A percentile compares a stretch with the other conserved stretches of the same genome.
Conservation (phyloP, 2,797 vertebrate species). For the Lophura swinhoii region DNA sequence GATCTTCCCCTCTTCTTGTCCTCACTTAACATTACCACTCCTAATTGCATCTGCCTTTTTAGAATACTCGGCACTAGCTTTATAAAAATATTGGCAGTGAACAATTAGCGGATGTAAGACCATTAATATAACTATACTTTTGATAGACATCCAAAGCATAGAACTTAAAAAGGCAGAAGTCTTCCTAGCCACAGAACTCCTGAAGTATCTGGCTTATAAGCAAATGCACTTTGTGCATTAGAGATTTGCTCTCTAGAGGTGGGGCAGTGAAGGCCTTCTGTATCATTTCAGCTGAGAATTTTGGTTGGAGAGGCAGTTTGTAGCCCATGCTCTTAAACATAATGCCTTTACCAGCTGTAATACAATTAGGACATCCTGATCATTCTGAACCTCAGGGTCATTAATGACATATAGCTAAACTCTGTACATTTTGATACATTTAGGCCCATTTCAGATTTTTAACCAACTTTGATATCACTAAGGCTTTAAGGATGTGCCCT, state of each 20-base stretch:
- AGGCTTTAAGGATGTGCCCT: neutral
- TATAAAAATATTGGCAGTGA: neutral
- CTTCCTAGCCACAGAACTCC: neutral
- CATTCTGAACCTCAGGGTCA: neutral
- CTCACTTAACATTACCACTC: neutral
- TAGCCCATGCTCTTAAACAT: neutral
- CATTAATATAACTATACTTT: neutral
- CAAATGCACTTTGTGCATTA: neutral
- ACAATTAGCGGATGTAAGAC: neutral
- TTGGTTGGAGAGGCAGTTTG: neutral
- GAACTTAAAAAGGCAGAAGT: neutral
- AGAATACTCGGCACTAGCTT: neutral
- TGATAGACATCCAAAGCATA: neutral
- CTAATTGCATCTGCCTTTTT: neutral
- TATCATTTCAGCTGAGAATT: neutral
- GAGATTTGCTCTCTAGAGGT: neutral
- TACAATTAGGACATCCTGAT: neutral
- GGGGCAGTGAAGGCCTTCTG: neutral
- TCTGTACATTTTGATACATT: neutral
- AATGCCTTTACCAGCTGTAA: neutral
- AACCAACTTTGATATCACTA: neutral
- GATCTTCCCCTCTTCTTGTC: neutral
- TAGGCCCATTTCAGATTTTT: neutral
- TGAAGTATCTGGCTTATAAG: neutral
- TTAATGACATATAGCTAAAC: neutral